Base-by-base conservation (phyloP, 2,113 vertebrate genomes). In the Elanus axillaris region DNA sequence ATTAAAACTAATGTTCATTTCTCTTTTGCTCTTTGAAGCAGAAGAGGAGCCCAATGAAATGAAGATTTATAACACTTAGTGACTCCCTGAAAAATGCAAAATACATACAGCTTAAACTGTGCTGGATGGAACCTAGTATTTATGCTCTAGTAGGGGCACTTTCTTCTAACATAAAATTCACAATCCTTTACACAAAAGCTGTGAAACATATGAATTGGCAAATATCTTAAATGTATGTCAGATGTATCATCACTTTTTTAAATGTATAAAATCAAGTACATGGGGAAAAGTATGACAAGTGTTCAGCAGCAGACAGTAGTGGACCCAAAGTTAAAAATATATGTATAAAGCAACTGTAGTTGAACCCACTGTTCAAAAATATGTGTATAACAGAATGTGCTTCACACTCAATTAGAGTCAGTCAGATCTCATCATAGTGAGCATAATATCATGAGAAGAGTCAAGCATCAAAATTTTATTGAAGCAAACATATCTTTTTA, bases 1-100 rank as follows among this genome's bases (percentile, higher is more conserved):
- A 42, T 79, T 86, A 95, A 90, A 96, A 88, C n/a, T 78, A 89
- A 92, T 40, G 17, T 55, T 81, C 56, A 64, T 85, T 95, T 95
- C 53, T 92, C 56, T 88, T 88, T 62, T 81, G 55, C 8, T 63
- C 79, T 84, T 64, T 73, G 84, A 93, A 91, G 74, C 73, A 89
- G 88, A 63, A 94, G 36, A 88, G 22, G 16, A 94, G 18, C 10
- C 45, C 52, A 89, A 66, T 4, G 26, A 93, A 93, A 85, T 66
- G 26, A 84, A 92, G 55, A 83, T 67, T 62, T 93, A 45, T 73
- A 83, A 90, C 11, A 79, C n/a, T 82, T 76, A 80, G 29, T 63
- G 67, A 68, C 32, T 88, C 47, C 45, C 40, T 86, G 84, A 96
- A 86, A 94, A 94, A 94, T 69, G n/a, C 11, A 89, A 91, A 93